phyloP scores from a whole-genome alignment of 2,113 vertebrate species.

The Saguinus midas region DNA sequence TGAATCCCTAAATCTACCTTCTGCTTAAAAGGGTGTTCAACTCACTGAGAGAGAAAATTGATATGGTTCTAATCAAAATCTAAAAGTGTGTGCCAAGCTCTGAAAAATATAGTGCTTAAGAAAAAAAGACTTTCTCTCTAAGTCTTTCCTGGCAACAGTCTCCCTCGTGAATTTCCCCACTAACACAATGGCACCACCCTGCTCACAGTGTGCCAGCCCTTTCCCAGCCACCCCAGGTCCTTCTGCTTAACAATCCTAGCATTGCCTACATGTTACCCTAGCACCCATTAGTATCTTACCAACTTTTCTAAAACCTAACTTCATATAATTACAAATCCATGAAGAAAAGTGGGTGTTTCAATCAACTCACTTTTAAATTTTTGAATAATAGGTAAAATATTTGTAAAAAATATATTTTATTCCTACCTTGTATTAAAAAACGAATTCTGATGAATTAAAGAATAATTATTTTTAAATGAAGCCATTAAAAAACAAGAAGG shows the following conservation, averaged over 20 bases:
- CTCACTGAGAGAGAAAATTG: not conserved
- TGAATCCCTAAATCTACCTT: not conserved
- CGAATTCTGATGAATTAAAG: not conserved
- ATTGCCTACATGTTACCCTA: not conserved
- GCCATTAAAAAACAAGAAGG: not conserved
- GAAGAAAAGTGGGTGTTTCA: not conserved
- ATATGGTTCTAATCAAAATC: slow-evolving; percentile 27
- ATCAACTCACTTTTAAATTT: not conserved
- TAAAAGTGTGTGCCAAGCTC: not conserved
- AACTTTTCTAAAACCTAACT: not conserved
- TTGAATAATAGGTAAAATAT: not conserved
- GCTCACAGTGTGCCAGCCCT: rapidly evolving
- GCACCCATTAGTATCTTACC: not conserved
- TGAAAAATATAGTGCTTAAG: not conserved
- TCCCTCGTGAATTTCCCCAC: not conserved
- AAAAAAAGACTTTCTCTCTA: not conserved
- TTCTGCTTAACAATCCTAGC: not conserved
- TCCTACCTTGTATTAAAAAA: not conserved
- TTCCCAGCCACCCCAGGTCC: not conserved
- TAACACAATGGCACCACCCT: not conserved
- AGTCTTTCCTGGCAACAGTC: not conserved
- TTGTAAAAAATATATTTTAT: not conserved
- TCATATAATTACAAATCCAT: not conserved
- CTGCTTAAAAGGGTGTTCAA: not conserved
- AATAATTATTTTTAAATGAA: slow-evolving; percentile 30